Percentiles rank a stretch among this genome's conserved stretches.
Conservation (phyloP, 2,888 invertebrate genomes). For the Mythimna loreyi region DNA sequence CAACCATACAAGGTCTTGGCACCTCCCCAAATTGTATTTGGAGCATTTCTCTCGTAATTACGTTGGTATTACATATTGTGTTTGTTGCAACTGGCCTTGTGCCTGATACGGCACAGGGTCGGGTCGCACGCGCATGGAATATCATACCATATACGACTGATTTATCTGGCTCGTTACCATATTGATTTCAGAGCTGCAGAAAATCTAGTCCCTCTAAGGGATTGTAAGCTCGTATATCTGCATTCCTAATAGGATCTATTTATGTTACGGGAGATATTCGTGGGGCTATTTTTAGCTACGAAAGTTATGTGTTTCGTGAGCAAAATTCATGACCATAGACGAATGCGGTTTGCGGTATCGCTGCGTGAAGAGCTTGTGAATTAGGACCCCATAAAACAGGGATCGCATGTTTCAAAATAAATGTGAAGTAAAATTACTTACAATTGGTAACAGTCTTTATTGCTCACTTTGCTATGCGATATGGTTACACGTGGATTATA, state of each 20-base stretch:
- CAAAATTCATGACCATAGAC: constrained; percentile 27
- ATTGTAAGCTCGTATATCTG: constrained; percentile 25
- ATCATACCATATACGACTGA: constrained; percentile 49
- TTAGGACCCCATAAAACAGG: not conserved
- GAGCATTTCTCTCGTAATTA: constrained; percentile 45
- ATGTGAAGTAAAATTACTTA: not conserved
- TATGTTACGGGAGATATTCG: constrained; percentile 17
- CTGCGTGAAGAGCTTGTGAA: constrained; percentile 9
- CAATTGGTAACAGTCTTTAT: not conserved
- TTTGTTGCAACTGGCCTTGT: constrained; percentile 69
- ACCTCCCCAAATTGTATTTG: constrained; percentile 28
- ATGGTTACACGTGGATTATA: no score
- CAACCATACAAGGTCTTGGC: constrained; percentile 39
- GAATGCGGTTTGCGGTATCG: constrained; percentile 33
- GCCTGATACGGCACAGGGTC: constrained; percentile 72
- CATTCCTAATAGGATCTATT: constrained; percentile 24
- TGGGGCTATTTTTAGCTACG: constrained; percentile 22
- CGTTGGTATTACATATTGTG: constrained; percentile 59
- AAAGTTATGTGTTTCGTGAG: constrained; percentile 36
- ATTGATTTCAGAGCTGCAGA: constrained; percentile 41
- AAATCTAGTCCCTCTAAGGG: constrained; percentile 22
- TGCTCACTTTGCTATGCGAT: no score
- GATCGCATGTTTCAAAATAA: constrained; percentile 9
- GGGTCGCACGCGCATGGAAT: constrained; percentile 69
- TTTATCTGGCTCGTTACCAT: constrained; percentile 44